phyloP scores from a whole-genome alignment of 2,888 invertebrate genomes.

The Drosophila picticornis region DNA sequence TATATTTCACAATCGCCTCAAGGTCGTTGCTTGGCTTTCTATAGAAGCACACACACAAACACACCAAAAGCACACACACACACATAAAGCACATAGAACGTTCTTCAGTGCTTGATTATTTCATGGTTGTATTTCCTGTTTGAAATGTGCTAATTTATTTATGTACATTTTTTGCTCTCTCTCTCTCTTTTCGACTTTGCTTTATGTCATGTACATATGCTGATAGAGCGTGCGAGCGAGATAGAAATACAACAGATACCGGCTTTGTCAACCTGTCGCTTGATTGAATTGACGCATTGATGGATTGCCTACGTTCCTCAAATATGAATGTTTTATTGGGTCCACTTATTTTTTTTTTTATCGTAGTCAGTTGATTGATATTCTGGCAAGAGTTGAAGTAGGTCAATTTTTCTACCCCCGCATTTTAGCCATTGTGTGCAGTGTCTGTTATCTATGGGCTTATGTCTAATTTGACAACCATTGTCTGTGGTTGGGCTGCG shows the following conservation, averaged over 20 bases:
- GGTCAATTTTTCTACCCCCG: constrained; percentile 42
- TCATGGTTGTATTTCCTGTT: constrained; percentile 64
- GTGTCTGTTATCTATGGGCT: constrained; percentile 15
- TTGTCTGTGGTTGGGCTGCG: constrained; percentile 16
- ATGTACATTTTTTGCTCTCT: constrained; percentile 31
- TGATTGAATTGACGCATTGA: constrained; percentile 36
- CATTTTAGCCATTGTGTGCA: neutral
- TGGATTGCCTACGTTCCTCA: constrained; percentile 12
- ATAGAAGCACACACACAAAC: constrained; percentile 21
- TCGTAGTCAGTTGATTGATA: neutral
- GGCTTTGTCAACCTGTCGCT: constrained; percentile 51
- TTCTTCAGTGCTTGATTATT: constrained; percentile 60
- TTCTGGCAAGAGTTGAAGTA: constrained; percentile 35
- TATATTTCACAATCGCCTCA: constrained; percentile 52
- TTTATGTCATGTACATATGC: constrained; percentile 15
- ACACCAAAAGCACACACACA: constrained; percentile 10
- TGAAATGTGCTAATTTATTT: constrained; percentile 67
- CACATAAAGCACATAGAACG: constrained; percentile 24
- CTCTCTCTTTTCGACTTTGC: constrained; percentile 26
- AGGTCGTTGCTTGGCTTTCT: constrained; percentile 67
- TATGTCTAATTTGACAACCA: constrained; percentile 4
- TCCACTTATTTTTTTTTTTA: neutral
- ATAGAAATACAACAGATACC: constrained; percentile 16
- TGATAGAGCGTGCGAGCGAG: constrained; percentile 9
- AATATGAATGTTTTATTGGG: constrained; percentile 1